phyloP scores from a whole-genome alignment of 2,888 invertebrate genomes.

The Pteria penguin region DNA sequence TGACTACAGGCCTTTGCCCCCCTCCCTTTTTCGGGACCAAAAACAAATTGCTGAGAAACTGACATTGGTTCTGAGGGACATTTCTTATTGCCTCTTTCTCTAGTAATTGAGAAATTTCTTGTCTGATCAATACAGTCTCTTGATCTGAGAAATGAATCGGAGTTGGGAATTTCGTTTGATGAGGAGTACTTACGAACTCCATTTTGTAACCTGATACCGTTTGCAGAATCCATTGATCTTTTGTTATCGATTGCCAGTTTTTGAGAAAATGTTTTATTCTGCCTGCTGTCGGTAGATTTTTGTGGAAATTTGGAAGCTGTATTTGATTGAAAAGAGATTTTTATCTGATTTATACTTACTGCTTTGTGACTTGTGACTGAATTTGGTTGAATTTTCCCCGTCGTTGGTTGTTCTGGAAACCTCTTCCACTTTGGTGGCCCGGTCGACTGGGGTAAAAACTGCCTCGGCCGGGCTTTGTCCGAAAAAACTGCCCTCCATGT shows the following conservation, averaged over 20 bases:
- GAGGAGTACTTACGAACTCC: neutral
- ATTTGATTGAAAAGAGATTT: neutral
- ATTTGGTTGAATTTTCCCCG: neutral
- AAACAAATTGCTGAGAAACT: neutral
- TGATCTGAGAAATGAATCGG: neutral
- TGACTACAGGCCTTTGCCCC: constrained; percentile 21
- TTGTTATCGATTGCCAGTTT: constrained; percentile 22
- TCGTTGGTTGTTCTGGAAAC: neutral
- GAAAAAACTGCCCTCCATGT: too few relatives aligned
- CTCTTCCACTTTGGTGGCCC: neutral
- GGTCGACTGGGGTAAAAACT: too few relatives aligned
- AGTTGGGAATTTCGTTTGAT: neutral
- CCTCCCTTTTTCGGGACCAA: constrained; percentile 1
- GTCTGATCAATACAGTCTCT: neutral
- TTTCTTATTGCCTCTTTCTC: too few relatives aligned
- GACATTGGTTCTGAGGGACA: too few relatives aligned
- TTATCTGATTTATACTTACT: neutral
- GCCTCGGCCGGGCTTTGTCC: too few relatives aligned
- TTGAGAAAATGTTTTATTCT: constrained; percentile 10
- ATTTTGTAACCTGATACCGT: constrained; percentile 5
- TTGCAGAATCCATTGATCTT: constrained; percentile 25
- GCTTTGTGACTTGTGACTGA: neutral
- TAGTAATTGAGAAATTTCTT: too few relatives aligned
- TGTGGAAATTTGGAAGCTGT: neutral
- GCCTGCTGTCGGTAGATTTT: constrained; percentile 8